Evolutionary conservation across 2,113 vertebrate genomes (phyloP).

Genomic region (Myanophis thanlyinensis): DNA sequence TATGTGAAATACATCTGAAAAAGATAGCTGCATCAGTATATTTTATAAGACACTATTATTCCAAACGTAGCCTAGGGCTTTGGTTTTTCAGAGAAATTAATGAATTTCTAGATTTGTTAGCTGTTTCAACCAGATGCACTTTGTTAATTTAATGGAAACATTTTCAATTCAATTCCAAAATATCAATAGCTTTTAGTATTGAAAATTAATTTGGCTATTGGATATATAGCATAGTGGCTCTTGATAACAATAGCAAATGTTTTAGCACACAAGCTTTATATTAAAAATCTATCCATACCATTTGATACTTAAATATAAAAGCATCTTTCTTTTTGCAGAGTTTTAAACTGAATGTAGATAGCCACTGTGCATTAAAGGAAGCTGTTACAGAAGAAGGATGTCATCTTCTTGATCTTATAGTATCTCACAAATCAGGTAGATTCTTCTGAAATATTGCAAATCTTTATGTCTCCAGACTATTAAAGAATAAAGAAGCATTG

Average conservation of each 20-base stretch:
- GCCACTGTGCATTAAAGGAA: constrained; percentile 87
- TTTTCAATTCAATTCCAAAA: constrained; percentile 70
- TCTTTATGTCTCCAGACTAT: constrained; percentile 80
- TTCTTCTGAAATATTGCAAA: constrained; percentile 79
- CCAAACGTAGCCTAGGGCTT: constrained; percentile 66
- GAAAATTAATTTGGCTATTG: constrained; percentile 66
- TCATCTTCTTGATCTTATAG: constrained; percentile 89
- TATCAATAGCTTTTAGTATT: constrained; percentile 74
- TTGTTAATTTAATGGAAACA: constrained; percentile 69
- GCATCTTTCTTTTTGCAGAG: constrained; percentile 70
- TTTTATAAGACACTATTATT: constrained; percentile 67
- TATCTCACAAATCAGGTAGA: constrained; percentile 95
- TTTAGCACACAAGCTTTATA: constrained; percentile 53
- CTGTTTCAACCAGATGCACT: constrained; percentile 72
- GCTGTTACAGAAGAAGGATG: constrained; percentile 89
- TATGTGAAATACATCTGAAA: constrained; percentile 64
- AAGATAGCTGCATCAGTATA: constrained; percentile 61
- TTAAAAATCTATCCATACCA: constrained; percentile 20
- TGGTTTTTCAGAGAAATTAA: constrained; percentile 75
- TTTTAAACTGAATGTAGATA: constrained; percentile 94
- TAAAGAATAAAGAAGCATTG: constrained; percentile 82
- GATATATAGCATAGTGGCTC: constrained; percentile 58
- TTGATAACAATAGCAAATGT: constrained; percentile 64
- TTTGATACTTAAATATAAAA: constrained; percentile 27
- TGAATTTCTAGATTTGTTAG: constrained; percentile 74